Conservation (phyloP, 2,888 invertebrate species). For the Smittia sp. region DNA sequence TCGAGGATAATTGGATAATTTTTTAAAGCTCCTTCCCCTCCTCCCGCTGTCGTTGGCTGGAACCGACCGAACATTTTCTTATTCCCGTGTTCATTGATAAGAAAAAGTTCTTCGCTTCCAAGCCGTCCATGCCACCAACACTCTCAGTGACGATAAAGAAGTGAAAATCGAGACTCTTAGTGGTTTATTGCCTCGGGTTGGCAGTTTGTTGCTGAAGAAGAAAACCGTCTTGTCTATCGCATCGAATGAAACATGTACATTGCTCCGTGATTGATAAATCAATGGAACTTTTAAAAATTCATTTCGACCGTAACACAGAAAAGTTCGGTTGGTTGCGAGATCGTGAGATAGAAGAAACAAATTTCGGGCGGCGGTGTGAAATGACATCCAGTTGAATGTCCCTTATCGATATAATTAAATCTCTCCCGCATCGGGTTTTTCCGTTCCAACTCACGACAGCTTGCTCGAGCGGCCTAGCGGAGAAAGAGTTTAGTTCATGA, state of each 20-base stretch:
- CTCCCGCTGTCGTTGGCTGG: background rate
- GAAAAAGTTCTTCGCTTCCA: background rate
- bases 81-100: constrained; percentile 13
- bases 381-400: background rate
- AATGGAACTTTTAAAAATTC: constrained; percentile 1
- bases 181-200: background rate
- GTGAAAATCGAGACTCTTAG: background rate
- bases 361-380: background rate
- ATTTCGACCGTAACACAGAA: background rate
- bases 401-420: constrained; percentile 1
- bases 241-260: background rate
- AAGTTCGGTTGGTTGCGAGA: too few relatives aligned
- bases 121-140: background rate
- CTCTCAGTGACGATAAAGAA: background rate
- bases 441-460: too few relatives aligned
- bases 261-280: constrained; percentile 11
- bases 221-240: background rate
- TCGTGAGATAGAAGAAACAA: too few relatives aligned
- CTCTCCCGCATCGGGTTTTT: background rate
- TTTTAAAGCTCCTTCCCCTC: background rate
- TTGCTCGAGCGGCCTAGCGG: too few relatives aligned
- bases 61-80: background rate
- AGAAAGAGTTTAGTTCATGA: too few relatives aligned
- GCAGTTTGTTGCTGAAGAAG: background rate
- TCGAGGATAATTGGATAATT: constrained; percentile 12